phyloP scores from a whole-genome alignment of 2,113 vertebrate genomes.

The Phyllostomus hastatus region DNA sequence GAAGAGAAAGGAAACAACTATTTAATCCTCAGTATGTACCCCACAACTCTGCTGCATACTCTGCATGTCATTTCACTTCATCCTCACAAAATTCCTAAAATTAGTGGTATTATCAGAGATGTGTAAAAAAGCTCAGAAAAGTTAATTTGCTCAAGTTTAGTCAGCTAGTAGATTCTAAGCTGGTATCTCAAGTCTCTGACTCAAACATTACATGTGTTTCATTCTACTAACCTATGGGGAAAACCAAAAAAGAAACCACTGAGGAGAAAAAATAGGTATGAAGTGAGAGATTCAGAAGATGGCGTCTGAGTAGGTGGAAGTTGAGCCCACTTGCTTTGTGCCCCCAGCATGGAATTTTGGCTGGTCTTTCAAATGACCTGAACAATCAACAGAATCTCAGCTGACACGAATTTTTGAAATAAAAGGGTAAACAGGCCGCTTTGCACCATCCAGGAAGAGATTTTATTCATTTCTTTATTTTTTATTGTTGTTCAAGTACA shows the following conservation, averaged over 20 bases:
- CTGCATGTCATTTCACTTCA: neutral
- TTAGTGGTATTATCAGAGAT: neutral
- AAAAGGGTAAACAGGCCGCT: too few species aligned
- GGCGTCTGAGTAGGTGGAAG: too few species aligned
- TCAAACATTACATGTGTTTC: neutral
- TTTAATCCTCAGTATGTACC: neutral
- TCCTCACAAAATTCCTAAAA: neutral
- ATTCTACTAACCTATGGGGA: neutral
- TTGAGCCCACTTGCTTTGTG: too few species aligned
- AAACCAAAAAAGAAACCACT: neutral
- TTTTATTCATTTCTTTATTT: too few species aligned
- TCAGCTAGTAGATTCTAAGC: neutral
- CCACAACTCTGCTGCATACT: neutral
- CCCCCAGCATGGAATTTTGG: too few species aligned
- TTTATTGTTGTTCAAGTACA: too few species aligned
- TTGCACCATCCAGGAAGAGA: too few species aligned
- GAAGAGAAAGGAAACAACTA: neutral
- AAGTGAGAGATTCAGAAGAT: neutral
- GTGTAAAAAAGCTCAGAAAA: neutral
- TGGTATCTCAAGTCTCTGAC: neutral
- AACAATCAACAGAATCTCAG: too few species aligned
- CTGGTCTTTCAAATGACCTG: too few species aligned
- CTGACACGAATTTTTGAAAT: too few species aligned
- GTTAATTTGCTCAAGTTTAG: neutral
- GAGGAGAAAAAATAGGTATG: neutral